These are phyloP conservation scores for Microplitis demolitor DNA, from an alignment of 1,140 invertebrate species.

Conservation along the genomic window DNA sequence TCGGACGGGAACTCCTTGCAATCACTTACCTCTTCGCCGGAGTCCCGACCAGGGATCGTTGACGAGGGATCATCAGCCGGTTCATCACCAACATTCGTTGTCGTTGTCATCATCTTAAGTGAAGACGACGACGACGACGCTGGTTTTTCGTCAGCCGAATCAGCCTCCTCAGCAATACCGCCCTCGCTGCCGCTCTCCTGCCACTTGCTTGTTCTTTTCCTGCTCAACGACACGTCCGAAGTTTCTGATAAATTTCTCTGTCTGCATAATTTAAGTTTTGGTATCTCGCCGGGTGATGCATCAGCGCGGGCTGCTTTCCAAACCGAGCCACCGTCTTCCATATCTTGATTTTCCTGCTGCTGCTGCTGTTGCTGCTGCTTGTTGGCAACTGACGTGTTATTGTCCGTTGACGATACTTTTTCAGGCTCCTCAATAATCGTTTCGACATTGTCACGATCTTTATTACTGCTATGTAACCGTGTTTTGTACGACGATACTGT, in stretches of 20 bases:
- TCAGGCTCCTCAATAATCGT: slow-evolving; percentile 12
- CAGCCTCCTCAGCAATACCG: slow-evolving; percentile 53
- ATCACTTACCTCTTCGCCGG: slow-evolving; percentile 62
- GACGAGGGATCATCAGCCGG: slow-evolving; percentile 48
- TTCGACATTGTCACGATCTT: slow-evolving; percentile 8
- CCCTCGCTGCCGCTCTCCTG: slow-evolving; percentile 51
- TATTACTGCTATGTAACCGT: not conserved
- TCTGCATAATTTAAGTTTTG: slow-evolving; percentile 62
- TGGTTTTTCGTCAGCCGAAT: slow-evolving; percentile 54
- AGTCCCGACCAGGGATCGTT: slow-evolving; percentile 53
- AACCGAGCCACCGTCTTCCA: slow-evolving; percentile 42
- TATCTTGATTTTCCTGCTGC: slow-evolving; percentile 36
- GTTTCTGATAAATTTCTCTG: slow-evolving; percentile 57
- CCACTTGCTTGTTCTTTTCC: slow-evolving; percentile 57
- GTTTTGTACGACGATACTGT: slow-evolving; percentile 13
- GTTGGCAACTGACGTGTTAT: not conserved
- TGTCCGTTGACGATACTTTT: slow-evolving; percentile 27
- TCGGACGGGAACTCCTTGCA: slow-evolving; percentile 59
- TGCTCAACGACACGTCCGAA: slow-evolving; percentile 50
- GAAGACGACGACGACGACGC: slow-evolving; percentile 27
- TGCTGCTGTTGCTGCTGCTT: not conserved
- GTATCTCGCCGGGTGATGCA: slow-evolving; percentile 62
- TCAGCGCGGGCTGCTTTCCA: slow-evolving; percentile 65
- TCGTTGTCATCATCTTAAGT: too few species aligned
- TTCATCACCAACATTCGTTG: slow-evolving; percentile 37